Conservation (phyloP, 2,113 vertebrate species). For the Zosterops japonicus region DNA sequence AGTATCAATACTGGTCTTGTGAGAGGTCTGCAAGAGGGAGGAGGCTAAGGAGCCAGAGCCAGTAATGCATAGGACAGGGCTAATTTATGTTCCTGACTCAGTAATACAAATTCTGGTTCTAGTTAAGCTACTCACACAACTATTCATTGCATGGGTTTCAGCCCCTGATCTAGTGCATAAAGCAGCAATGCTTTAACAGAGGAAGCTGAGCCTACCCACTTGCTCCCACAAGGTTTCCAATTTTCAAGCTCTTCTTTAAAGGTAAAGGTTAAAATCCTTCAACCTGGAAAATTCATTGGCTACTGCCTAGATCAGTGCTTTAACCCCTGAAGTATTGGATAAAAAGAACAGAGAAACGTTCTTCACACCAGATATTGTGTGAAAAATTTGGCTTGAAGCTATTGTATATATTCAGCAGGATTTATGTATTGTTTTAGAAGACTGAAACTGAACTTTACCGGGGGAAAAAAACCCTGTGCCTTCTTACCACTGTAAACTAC, state of each 20-base stretch:
- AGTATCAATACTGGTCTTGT: background rate
- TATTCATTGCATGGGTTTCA: background rate
- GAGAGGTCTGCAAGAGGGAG: background rate
- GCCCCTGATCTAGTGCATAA: background rate
- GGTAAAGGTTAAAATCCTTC: background rate
- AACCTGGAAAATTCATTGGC: background rate
- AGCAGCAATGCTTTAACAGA: background rate
- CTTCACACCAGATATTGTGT: background rate
- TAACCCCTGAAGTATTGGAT: background rate
- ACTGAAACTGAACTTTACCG: background rate
- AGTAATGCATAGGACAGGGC: background rate
- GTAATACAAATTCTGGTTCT: background rate
- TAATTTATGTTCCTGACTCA: background rate
- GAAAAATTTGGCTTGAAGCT: background rate
- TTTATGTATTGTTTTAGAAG: background rate
- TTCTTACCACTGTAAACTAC: background rate
- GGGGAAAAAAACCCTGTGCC: rapidly evolving
- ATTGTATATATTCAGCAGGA: background rate
- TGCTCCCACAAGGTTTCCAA: background rate
- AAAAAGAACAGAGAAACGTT: background rate
- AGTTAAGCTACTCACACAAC: background rate
- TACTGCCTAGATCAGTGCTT: background rate
- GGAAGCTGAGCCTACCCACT: background rate
- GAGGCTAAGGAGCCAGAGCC: background rate
- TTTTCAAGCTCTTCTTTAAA: background rate